Evolutionary conservation across 2,888 invertebrate genomes (phyloP), one percentile per base, ranked within the genome.

Genomic region (Alloscopus bannaensis): DNA sequence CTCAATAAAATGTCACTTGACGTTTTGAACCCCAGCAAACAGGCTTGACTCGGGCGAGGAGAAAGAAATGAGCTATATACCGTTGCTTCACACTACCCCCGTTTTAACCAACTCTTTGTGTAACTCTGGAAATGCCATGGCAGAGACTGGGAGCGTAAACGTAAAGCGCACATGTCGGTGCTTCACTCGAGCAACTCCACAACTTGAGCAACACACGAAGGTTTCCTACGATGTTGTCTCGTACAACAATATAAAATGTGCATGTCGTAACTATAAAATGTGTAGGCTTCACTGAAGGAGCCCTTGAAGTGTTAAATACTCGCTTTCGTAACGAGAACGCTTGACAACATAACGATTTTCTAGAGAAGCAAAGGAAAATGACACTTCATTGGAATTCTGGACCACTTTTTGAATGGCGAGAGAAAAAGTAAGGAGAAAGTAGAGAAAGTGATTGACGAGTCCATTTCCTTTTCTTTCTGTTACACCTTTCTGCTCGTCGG

Each of bases 1-100:
- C 62, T 24, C 36, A 52, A 57, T 55, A 57, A 69, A 59, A 59
- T 57, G 42, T 18, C 42, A 59, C 59, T 69, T 45, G 69, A 59
- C 45, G 29, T 57, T n/a, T 57, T 59, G 59, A 55, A 55, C 55
- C 20, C 42, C 18, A 42, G 42, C 42, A 42, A 18, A 18, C 18
- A 16, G 13, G 42, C 18, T 18, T n/a, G 42, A 36, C 36, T 16
- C 2, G 18, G 42, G 42, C 36, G 18, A 42, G 42, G 42, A 18
- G 18, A 42, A 18, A 8, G 2, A 18, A 1, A 42, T n/a, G 36
- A 42, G 42, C 42, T n/a, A n/a, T n/a, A n/a, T n/a, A n/a, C n/a
- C n/a, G n/a, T n/a, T n/a, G n/a, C n/a, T n/a, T n/a, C n/a, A n/a
- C n/a, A n/a, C n/a, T n/a, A n/a, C n/a, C n/a, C n/a, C n/a, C n/a